phyloP scores from a whole-genome alignment of 2,888 invertebrate genomes.

The Hoplodrina ambigua region DNA sequence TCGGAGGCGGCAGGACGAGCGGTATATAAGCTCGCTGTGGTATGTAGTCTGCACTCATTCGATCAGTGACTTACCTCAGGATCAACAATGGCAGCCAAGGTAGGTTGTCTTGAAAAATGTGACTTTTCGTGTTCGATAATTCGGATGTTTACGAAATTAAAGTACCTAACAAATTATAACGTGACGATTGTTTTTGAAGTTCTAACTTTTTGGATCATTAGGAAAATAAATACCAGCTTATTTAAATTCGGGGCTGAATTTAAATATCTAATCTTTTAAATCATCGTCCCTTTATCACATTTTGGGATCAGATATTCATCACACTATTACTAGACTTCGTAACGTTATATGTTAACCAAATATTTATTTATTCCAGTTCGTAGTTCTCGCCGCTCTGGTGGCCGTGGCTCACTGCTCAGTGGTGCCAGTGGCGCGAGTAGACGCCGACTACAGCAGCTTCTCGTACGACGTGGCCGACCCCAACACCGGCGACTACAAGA shows the following conservation, averaged over 20 bases:
- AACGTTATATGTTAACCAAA: background rate
- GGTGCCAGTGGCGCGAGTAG: conserved; percentile 77
- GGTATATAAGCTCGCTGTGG: conserved; percentile 73
- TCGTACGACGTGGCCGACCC: conserved; percentile 89
- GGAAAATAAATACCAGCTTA: too few relatives aligned
- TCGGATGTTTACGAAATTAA: background rate
- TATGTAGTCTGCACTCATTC: conserved; percentile 72
- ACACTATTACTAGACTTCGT: too few relatives aligned
- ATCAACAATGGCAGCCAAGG: conserved; percentile 83
- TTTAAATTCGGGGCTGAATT: too few relatives aligned
- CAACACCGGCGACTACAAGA: conserved; percentile 90
- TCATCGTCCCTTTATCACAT: too few relatives aligned
- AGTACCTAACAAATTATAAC: background rate
- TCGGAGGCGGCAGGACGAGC: conserved; percentile 26
- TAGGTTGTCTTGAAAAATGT: conserved; percentile 49
- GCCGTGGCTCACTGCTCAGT: conserved; percentile 79
- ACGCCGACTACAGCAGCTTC: conserved; percentile 83
- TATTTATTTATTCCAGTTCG: conserved; percentile 73
- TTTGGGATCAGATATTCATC: too few relatives aligned
- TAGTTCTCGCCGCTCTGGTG: conserved; percentile 79
- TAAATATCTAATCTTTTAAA: too few relatives aligned
- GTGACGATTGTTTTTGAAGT: background rate
- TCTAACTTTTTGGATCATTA: background rate
- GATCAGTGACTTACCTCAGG: conserved; percentile 70
- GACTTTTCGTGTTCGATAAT: background rate